Evolutionary conservation across 2,797 vertebrate genomes (phyloP), one percentile per base, ranked within the genome.

Genomic region (Sebastes goodei): DNA sequence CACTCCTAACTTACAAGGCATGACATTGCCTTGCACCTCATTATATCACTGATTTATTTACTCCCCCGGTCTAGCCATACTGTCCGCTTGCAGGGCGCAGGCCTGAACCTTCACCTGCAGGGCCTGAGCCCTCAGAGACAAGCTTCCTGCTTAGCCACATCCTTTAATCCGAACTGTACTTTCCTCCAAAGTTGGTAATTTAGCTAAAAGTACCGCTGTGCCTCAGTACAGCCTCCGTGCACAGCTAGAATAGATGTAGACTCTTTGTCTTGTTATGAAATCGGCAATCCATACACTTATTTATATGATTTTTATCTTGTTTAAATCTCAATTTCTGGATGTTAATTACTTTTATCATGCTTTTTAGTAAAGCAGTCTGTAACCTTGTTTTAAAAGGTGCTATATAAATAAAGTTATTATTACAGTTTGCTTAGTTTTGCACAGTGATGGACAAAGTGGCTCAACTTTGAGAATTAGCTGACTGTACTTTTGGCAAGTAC

Each of bases 11-110:
- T 86, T 75, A 72, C 70, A 88, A 87, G 86, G 73, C 71, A 72
- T 68, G 77, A 82, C 87, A 88, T 38, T 64, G 76, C 76, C 78
- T 90, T 30, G 63, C 78, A 85, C 85, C 87, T 88, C 87, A 86
- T 93, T 88, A 86, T 78, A 71, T 66, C 78, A 23, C 80, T 74
- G 82, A 90, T 87, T 86, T 81, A 89, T 85, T 82, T 20, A 83
- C 73, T 90, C 25, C 78, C 68, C 30, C 64, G 46, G 81, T 75
- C 72, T 10, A 67, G 66, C 61, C 60, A 38, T 52, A 3, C n/a
- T 33, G 71, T 78, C 69, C 66, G 56, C 73, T 86, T 12, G 56
- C 83, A 63, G 46, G 32, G 30, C n/a, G 10, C 57, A 6, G 60
- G 55, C 33, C 57, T 65, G 32, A 62, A 53, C 76, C 59, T 75